These are phyloP conservation scores for Ascaphus truei DNA, from an alignment of 2,113 vertebrate species.

Conservation along the genomic window DNA sequence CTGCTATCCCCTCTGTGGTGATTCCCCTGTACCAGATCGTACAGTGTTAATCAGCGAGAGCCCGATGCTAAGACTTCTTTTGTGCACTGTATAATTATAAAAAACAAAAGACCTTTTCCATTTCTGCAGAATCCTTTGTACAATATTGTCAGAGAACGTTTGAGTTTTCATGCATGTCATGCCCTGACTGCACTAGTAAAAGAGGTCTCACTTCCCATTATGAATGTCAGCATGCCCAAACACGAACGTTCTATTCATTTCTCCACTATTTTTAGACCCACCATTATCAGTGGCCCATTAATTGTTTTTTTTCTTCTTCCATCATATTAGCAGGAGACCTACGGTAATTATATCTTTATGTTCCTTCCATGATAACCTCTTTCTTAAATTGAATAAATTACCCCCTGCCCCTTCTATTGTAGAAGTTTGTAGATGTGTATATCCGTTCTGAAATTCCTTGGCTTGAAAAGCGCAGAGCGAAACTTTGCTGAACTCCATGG, in stretches of 20 bases:
- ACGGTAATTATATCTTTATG: constrained; percentile 50
- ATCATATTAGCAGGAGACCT: constrained; percentile 54
- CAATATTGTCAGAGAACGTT: neutral
- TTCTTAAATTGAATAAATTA: constrained; percentile 52
- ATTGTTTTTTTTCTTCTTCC: constrained; percentile 46
- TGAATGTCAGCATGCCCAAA: neutral
- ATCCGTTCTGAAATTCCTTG: too few species aligned
- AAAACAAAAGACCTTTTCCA: neutral
- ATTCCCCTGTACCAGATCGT: neutral
- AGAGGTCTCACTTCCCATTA: neutral
- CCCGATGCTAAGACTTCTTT: neutral
- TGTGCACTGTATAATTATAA: neutral
- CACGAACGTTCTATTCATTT: constrained; percentile 33
- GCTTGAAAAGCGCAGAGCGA: too few species aligned
- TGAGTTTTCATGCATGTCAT: neutral
- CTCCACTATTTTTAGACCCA: constrained; percentile 42
- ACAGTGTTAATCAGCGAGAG: neutral
- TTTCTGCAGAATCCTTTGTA: neutral
- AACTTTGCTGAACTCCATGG: too few species aligned
- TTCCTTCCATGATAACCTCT: constrained; percentile 53
- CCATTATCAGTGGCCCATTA: constrained; percentile 48
- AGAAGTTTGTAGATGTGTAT: neutral
- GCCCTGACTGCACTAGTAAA: neutral
- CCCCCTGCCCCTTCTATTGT: constrained; percentile 53
- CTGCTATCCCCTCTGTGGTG: neutral